phyloP scores from a whole-genome alignment of 2,888 invertebrate genomes.

The Ochropacha duplaris region DNA sequence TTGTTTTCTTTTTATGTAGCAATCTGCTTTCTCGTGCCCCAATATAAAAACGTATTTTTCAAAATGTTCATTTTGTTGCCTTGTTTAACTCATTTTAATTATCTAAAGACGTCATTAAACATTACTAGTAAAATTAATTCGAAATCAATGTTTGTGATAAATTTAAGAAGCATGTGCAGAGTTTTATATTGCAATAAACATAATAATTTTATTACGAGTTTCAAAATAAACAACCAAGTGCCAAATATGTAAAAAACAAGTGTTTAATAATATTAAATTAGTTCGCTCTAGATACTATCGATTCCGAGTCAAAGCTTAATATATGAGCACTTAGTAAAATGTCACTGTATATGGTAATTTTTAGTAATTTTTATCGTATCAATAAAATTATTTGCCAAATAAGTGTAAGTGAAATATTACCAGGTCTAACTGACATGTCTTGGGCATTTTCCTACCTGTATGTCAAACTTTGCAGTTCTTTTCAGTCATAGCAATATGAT shows the following conservation, averaged over 20 bases:
- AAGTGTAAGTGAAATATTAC: background rate
- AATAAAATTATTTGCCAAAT: background rate
- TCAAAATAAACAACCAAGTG: background rate
- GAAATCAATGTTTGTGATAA: background rate
- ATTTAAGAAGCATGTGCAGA: background rate
- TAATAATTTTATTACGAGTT: background rate
- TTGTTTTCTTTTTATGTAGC: too few species aligned
- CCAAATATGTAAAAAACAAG: background rate
- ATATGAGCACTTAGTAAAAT: background rate
- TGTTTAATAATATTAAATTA: background rate
- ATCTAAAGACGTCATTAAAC: too few species aligned
- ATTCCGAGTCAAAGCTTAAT: background rate
- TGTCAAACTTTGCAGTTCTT: too few species aligned
- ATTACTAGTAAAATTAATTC: background rate
- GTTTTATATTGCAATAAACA: background rate
- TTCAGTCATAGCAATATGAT: too few species aligned
- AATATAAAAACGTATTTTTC: too few species aligned
- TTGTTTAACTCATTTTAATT: too few species aligned
- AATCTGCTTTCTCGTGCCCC: too few species aligned
- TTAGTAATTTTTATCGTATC: background rate
- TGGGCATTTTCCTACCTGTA: too few species aligned
- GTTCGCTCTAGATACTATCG: background rate
- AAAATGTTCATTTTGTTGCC: too few species aligned
- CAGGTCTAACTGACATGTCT: too few species aligned
- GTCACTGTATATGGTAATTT: background rate